Base-by-base conservation (phyloP, 2,797 vertebrate species). In the Neopelma chrysocephalum region DNA sequence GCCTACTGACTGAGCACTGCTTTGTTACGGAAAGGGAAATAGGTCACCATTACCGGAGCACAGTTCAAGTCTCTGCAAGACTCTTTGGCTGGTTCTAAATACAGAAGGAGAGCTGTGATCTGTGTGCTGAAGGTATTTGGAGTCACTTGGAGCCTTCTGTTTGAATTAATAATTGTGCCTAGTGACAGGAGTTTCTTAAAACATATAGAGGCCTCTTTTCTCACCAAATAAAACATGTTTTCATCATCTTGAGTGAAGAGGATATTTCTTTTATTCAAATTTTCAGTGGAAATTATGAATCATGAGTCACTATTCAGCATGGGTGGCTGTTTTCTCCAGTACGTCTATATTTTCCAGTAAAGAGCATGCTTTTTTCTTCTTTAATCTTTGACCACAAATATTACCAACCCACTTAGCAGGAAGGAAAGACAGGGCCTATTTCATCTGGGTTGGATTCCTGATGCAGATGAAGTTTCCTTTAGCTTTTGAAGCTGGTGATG, bases 241-340 rank as follows among this genome's bases (percentile, higher is more conserved):
- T 80, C 42, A 81, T 60, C 38, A 54, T 53, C 42, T 66, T 92
- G 48, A 61, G 25, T 3, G 3, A 84, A 80, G 58, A 84, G 12
- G 15, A 6, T 80, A 45, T 68, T 92, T 76, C 26, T 82, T 64
- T 76, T 69, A 92, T 71, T 90, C 45, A 70, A 3, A 48, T 80
- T 84, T 79, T 82, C 51, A 47, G 56, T 87, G 87, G 92, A 95
- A 97, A 77, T 79, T 90, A 58, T 93, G 64, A 96, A 62, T 96
- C 73, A 90, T 56, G 32, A 93, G 26, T 12, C 34, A 48, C 38
- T 79, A 12, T 48, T 89, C 45, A 85, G 53, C 45, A 73, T 19
- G 38, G 31, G 64, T 72, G 40, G 51, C 51, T 22, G 0, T 94
- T 91, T 94, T 94, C 83, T 89, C 78, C 53, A 42, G 34, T 40